Percentiles rank a stretch among this genome's conserved stretches.
phyloP scores from a whole-genome alignment of 1,140 invertebrate species.

The Aradophagus sp. region DNA sequence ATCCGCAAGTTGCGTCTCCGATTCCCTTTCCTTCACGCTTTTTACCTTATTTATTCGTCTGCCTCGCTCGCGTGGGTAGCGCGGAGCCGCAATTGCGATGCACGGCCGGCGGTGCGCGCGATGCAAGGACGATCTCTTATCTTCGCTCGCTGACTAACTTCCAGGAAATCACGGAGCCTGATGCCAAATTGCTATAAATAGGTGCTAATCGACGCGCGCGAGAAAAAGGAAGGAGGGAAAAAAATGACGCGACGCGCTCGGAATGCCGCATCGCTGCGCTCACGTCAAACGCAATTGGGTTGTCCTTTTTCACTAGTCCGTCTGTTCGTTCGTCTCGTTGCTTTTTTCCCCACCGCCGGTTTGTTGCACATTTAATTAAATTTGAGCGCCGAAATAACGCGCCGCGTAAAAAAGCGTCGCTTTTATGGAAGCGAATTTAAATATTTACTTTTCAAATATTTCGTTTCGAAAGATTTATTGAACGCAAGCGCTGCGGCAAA shows the following conservation, averaged over 20 bases:
- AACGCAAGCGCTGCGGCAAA: too few species aligned
- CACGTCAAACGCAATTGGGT: constrained; percentile 14
- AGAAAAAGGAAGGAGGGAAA: constrained; percentile 61
- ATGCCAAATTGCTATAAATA: constrained; percentile 73
- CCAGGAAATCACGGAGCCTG: constrained; percentile 61
- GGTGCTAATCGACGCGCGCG: constrained; percentile 70
- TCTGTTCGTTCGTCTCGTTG: too few species aligned
- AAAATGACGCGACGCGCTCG: constrained; percentile 53
- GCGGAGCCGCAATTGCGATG: constrained; percentile 61
- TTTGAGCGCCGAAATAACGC: too few species aligned
- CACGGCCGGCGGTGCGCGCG: constrained; percentile 51
- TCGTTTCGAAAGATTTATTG: too few species aligned
- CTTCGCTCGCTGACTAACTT: constrained; percentile 54
- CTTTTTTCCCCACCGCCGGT: too few species aligned
- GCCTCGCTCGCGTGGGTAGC: constrained; percentile 44
- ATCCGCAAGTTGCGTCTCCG: constrained; percentile 63
- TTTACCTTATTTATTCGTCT: constrained; percentile 49
- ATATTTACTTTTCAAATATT: too few species aligned
- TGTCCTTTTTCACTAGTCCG: constrained; percentile 1
- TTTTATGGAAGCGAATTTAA: too few species aligned
- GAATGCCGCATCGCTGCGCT: constrained; percentile 43
- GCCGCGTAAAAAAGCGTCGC: too few species aligned
- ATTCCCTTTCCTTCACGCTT: constrained; percentile 45
- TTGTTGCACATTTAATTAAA: too few species aligned
- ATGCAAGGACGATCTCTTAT: constrained; percentile 73